phyloP scores from a whole-genome alignment of 1,140 invertebrate genomes.

The Bicyclus anynana region DNA sequence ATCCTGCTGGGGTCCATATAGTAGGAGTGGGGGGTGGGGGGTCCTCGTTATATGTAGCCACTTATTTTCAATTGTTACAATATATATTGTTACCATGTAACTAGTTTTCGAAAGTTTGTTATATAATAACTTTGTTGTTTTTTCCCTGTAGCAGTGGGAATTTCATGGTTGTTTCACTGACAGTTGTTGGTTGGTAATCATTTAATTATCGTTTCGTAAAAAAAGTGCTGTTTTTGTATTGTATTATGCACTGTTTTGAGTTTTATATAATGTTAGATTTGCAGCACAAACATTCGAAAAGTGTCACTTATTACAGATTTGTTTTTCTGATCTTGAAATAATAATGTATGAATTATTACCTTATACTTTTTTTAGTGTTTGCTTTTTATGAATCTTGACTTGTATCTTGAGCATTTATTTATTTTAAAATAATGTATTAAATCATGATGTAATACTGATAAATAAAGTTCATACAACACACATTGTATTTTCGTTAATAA shows the following conservation, averaged over 20 bases:
- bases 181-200: constrained; percentile 1
- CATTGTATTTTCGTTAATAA: not conserved
- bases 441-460: constrained; percentile 67
- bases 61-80: constrained; percentile 12
- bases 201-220: not conserved
- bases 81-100: constrained; percentile 7
- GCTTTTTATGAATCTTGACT: constrained; percentile 54
- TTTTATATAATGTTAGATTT: no score
- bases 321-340: no score
- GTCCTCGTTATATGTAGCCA: constrained; percentile 2
- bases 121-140: not conserved
- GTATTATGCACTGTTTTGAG: no score
- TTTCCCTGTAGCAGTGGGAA: not conserved
- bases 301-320: not conserved
- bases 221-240: no score
- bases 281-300: constrained; percentile 1
- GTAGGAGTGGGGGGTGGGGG: no score
- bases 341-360: constrained; percentile 1
- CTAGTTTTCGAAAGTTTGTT: constrained; percentile 8
- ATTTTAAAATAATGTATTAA: constrained; percentile 67
- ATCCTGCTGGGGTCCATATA: no score
- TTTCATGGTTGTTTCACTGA: not conserved
- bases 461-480: constrained; percentile 64
- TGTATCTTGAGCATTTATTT: constrained; percentile 64
- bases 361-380: constrained; percentile 45